Percentiles rank a stretch among this genome's conserved stretches.
These are phyloP conservation scores for Centropyge bicolor DNA, from an alignment of 2,797 vertebrate species.

Conservation along the genomic window DNA sequence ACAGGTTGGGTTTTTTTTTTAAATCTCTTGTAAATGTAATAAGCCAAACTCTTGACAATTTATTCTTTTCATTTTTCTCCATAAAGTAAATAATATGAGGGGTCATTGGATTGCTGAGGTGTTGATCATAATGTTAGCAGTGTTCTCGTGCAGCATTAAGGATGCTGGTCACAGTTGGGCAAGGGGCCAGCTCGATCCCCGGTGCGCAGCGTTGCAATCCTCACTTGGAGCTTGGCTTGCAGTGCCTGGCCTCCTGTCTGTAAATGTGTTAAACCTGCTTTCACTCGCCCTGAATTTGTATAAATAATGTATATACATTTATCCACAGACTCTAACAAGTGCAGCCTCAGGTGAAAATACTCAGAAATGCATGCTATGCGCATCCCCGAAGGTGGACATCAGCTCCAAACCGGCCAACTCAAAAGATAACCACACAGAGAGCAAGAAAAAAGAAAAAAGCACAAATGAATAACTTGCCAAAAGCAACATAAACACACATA, in stretches of 20 bases:
- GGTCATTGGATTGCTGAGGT: slow-evolving; percentile 33
- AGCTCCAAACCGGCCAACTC: slow-evolving; percentile 77
- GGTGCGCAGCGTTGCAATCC: slow-evolving; percentile 59
- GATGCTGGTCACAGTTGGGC: slow-evolving; percentile 73
- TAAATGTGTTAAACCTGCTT: slow-evolving; percentile 83
- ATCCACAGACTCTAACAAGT: slow-evolving; percentile 86
- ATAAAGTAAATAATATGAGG: slow-evolving; percentile 16
- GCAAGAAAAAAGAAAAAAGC: slow-evolving; percentile 52
- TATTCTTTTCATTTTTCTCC: background rate
- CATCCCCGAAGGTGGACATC: slow-evolving; percentile 83
- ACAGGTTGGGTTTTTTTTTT: slow-evolving; percentile 21
- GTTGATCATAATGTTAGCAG: slow-evolving; percentile 34
- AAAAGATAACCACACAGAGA: slow-evolving; percentile 80
- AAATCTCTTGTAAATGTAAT: background rate
- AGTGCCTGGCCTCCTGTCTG: slow-evolving; percentile 80
- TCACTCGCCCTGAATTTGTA: slow-evolving; percentile 84
- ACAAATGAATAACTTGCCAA: slow-evolving; percentile 82
- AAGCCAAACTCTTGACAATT: background rate
- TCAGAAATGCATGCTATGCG: slow-evolving; percentile 84
- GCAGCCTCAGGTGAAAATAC: slow-evolving; percentile 85
- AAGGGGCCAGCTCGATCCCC: slow-evolving; percentile 67
- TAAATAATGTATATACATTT: slow-evolving; percentile 88
- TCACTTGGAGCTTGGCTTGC: slow-evolving; percentile 78
- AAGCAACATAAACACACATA: slow-evolving; percentile 76
- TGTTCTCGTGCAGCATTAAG: slow-evolving; percentile 63